These are phyloP conservation scores for Acromyrmex echinatior DNA, from an alignment of 1,140 invertebrate genomes.

Conservation along the genomic window DNA sequence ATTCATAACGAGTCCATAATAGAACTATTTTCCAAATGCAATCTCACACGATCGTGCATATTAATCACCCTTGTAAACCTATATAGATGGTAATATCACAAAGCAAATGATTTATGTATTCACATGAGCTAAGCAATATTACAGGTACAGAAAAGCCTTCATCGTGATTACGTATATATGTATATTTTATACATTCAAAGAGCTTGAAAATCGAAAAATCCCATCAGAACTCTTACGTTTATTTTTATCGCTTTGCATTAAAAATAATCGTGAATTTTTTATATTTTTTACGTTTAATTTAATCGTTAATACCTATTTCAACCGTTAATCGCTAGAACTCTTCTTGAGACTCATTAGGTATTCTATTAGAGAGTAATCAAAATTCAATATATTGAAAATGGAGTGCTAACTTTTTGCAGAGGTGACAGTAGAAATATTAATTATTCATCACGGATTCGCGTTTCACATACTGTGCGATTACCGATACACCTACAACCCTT, in stretches of 20 bases:
- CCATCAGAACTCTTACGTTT: neutral
- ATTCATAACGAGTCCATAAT: slow-evolving; percentile 22
- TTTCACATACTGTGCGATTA: slow-evolving; percentile 11
- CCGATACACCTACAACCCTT: slow-evolving; percentile 41
- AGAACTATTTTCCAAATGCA: neutral
- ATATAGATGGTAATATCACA: neutral
- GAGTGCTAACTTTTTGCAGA: neutral
- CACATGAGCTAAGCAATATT: neutral
- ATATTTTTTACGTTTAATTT: neutral
- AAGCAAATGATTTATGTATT: slow-evolving; percentile 29
- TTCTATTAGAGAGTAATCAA: neutral
- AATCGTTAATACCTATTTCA: neutral
- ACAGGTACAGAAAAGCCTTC: neutral
- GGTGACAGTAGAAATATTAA: neutral
- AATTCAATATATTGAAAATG: slow-evolving; percentile 10
- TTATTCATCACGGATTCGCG: neutral
- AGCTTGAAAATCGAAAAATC: neutral
- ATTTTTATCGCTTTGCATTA: neutral
- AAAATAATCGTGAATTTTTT: neutral
- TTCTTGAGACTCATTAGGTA: neutral
- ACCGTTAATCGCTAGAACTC: neutral
- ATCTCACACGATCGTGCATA: neutral
- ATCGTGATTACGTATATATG: neutral
- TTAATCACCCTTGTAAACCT: slow-evolving; percentile 19
- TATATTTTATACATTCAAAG: neutral